Base-by-base conservation (phyloP, 2,113 vertebrate genomes). In the Brachirus orientalis region DNA sequence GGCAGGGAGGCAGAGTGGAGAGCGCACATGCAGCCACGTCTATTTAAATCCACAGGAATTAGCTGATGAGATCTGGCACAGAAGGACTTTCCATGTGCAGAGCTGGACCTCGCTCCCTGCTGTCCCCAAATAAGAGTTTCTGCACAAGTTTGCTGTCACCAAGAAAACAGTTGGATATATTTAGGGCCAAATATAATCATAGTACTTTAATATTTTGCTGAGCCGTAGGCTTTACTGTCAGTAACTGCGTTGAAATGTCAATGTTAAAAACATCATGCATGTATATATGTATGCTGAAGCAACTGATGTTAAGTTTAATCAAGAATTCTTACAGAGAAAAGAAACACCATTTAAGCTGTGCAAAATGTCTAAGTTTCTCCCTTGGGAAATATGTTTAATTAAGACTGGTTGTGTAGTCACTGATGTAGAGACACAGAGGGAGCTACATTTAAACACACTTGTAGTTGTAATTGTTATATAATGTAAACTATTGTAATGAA, bases 351-450 rank as follows among this genome's bases (percentile, higher is more conserved):
- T 63, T 35, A 8, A 20, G 18, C 41, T 52, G 57, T 44, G 35
- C 35, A 57, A 62, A 59, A 10, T 2, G 48, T 52, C 41, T 62
- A 59, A 38, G 66, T 65, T 7, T 40, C n/a, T 64, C 68, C 64
- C 55, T 1, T 55, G 72, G 75, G 72, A 57, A 19, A 19, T 8
- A 60, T 3, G 46, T 65, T 75, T 80, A 84, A 87, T 82, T 84
- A 82, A 68, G 57, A 38, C 63, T 60, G 70, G 73, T 63, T 82
- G 28, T 75, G 63, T 69, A 77, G 73, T 80, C 72, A 80, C 63
- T 69, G 63, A 71, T 53, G 35, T 9, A 45, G 71, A 79, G 45
- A 50, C 61, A 56, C 65, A 75, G 40, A 10, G 65, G 66, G 36
- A 77, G 36, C 61, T 66, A 47, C 20, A 8, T 48, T 51, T 59